A percentile compares a stretch with the other conserved stretches of the same genome.
phyloP scores from a whole-genome alignment of 2,113 vertebrate genomes.

The Dendropsophus ebraccatus region DNA sequence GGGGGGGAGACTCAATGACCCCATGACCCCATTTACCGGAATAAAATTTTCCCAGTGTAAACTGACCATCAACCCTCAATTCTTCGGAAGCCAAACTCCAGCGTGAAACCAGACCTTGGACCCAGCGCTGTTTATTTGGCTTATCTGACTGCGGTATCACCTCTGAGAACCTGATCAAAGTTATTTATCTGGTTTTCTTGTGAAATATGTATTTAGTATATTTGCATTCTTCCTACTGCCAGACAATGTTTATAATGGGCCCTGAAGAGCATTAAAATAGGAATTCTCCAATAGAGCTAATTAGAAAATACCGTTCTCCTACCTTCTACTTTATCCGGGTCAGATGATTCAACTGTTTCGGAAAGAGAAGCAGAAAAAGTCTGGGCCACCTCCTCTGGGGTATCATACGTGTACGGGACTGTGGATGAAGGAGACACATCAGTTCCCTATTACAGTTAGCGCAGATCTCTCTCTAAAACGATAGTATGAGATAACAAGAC shows the following conservation, averaged over 20 bases:
- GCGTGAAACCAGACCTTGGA: not conserved
- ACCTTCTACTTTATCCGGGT: constrained; percentile 30
- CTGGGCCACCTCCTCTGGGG: constrained; percentile 30
- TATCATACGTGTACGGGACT: constrained; percentile 37
- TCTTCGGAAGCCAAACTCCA: not conserved
- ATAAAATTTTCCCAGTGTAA: no score
- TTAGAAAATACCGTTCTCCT: not conserved
- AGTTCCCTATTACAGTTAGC: not conserved
- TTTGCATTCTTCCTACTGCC: not conserved
- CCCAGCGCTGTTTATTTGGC: not conserved
- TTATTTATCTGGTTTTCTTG: no score
- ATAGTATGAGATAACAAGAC: not conserved
- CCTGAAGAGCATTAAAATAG: no score
- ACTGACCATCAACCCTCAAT: no score
- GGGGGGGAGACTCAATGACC: no score
- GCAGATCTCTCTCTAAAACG: not conserved
- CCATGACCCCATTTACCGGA: no score
- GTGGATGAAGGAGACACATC: not conserved
- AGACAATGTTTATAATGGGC: not conserved
- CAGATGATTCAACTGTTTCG: constrained; percentile 29
- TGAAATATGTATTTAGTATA: not conserved
- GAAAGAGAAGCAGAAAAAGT: constrained; percentile 15
- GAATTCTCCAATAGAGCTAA: not conserved
- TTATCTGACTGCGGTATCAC: not conserved
- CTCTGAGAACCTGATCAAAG: no score